Base-by-base conservation (phyloP, 2,113 vertebrate genomes). In the Pterocles orientalis region DNA sequence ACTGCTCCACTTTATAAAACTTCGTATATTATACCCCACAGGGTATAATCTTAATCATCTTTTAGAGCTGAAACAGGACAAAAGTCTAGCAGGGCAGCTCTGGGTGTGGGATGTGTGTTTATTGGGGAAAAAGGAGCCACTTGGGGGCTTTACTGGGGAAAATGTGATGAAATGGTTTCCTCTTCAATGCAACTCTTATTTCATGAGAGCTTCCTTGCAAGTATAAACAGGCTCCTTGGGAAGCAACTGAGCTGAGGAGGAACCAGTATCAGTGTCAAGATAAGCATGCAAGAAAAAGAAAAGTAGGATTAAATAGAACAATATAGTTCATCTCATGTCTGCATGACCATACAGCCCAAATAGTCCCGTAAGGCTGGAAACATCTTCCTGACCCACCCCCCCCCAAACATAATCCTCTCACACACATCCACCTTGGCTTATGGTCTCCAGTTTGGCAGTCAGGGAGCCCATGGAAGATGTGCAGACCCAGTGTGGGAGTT, bases 341-440 rank as follows among this genome's bases (percentile, higher is more conserved):
- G 13, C 25, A 21, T 9, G 33, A 34, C 60, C 19, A 28, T 5
- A 4, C 64, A 56, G 17, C 53, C 41, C 33, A 9, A 87, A 28
- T 6, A 85, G 16, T 11, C 12, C 70, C 33, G 23, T 71, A 66
- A 39, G 39, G 18, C 51, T 87, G 58, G 29, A 34, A 18, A 24
- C 29, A 36, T 69, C 54, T 7, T 15, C 2, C 25, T 33, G 7
- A 6, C 12, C 10, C 12, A 45, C 26, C 12, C 50, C n/a, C 18
- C 50, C 18, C 9, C 6, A 39, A 9, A 53, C 4, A n/a, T 53
- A 58, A 53, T 7, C 5, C 9, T 62, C 29, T 89, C 65, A 34
- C 39, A 21, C 0, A 11, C 0, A 0, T 81, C 7, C 18, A 10
- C 15, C 10, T 53, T 48, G 16, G 33, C 48, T 60, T 51, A 12